Evolutionary conservation across 2,797 vertebrate genomes (phyloP).

Genomic region (Fringilla coelebs): DNA sequence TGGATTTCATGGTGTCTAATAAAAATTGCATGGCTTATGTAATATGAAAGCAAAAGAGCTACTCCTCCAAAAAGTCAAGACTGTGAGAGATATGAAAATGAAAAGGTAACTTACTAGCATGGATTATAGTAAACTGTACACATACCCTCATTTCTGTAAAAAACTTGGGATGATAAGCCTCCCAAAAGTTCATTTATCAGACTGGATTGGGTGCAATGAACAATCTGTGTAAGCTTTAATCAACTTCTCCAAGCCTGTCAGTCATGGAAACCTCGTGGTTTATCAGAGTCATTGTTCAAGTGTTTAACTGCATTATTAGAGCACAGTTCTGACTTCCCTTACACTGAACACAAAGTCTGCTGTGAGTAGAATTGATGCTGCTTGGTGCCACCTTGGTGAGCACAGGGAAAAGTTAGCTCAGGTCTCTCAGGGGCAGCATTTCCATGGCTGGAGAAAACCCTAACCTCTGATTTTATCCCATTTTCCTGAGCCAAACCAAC

Average conservation of each 20-base stretch:
- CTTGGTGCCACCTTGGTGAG: background rate
- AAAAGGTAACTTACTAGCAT: background rate
- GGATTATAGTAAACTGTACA: background rate
- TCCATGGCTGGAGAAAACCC: background rate
- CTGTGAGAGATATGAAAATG: background rate
- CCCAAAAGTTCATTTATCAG: background rate
- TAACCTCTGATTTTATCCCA: background rate
- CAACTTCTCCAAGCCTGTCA: background rate
- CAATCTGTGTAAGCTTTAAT: background rate
- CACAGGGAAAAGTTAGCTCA: background rate
- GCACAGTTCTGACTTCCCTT: background rate
- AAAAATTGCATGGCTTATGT: background rate
- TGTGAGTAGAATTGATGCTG: background rate
- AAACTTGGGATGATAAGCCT: background rate
- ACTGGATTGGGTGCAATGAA: background rate
- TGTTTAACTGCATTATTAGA: background rate
- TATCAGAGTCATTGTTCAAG: background rate
- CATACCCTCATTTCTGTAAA: background rate
- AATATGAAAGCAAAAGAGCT: background rate
- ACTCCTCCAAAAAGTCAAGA: background rate
- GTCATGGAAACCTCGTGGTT: background rate
- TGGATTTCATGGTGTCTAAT: background rate
- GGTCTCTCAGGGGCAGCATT: background rate
- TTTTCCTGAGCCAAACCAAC: background rate
- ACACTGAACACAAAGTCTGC: background rate